These are phyloP conservation scores for Hemicordylus capensis DNA, from an alignment of 2,113 vertebrate species.

Conservation along the genomic window DNA sequence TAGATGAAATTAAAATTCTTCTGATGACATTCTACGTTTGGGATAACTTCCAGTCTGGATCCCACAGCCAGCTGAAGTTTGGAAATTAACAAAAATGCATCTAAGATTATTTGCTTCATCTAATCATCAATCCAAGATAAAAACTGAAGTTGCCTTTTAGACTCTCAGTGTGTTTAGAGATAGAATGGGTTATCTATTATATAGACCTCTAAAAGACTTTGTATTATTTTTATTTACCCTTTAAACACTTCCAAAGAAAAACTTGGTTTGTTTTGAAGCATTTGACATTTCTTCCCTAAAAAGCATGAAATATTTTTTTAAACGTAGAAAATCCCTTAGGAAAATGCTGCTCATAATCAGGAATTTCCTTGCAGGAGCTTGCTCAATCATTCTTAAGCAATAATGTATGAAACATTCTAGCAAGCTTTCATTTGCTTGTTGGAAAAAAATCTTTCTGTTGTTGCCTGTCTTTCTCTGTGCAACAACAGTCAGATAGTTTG, in stretches of 20 bases:
- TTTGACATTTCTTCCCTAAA: slow-evolving; percentile 46
- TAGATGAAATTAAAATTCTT: slow-evolving; percentile 22
- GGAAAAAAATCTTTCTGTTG: not conserved
- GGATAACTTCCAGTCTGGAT: slow-evolving; percentile 27
- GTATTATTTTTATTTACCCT: rapidly evolving
- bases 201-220: not conserved
- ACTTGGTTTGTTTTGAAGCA: slow-evolving; percentile 11
- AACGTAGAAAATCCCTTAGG: slow-evolving; percentile 62
- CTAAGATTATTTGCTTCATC: not conserved
- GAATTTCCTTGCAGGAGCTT: slow-evolving; percentile 61
- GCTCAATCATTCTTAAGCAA: slow-evolving; percentile 63
- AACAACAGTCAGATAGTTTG: not conserved
- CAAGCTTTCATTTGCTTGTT: slow-evolving; percentile 9
- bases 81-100: slow-evolving; percentile 5
- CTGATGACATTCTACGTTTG: slow-evolving; percentile 1
- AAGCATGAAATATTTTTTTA: slow-evolving; percentile 35
- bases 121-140: not conserved
- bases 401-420: slow-evolving; percentile 23
- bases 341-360: slow-evolving; percentile 65
- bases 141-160: not conserved
- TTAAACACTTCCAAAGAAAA: not conserved
- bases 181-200: slow-evolving; percentile 3
- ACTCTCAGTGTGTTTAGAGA: not conserved
- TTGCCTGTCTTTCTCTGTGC: not conserved
- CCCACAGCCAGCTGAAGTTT: slow-evolving; percentile 10